Conservation (phyloP, 2,888 invertebrate species). For the Melolontha melolontha region DNA sequence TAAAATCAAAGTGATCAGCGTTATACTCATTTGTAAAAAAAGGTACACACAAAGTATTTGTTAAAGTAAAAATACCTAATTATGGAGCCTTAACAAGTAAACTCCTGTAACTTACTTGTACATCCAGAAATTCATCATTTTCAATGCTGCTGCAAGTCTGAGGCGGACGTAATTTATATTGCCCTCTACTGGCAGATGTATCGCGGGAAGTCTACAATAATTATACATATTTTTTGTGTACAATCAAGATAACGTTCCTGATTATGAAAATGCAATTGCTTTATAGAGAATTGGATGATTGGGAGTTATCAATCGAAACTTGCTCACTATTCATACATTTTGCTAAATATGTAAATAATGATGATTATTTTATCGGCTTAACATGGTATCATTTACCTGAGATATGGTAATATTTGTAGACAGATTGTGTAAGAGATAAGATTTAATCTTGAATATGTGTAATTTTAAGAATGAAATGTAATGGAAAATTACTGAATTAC, state of each 20-base stretch:
- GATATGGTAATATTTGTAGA: background rate
- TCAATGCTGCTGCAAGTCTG: slow-evolving; percentile 54
- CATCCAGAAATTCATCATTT: slow-evolving; percentile 54
- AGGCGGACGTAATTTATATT: slow-evolving; percentile 52
- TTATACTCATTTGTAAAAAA: no score
- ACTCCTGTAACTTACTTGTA: slow-evolving; percentile 44
- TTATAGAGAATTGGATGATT: background rate
- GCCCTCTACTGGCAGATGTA: slow-evolving; percentile 48
- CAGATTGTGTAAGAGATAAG: slow-evolving; percentile 2
- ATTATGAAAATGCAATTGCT: no score
- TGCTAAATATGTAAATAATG: background rate
- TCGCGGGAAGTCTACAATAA: slow-evolving; percentile 51
- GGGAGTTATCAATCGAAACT: no score
- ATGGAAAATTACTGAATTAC: slow-evolving; percentile 27
- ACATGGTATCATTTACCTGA: background rate
- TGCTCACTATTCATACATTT: no score
- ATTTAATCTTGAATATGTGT: background rate
- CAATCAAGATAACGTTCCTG: background rate
- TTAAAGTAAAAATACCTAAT: no score
- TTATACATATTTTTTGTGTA: slow-evolving; percentile 27
- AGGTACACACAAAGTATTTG: no score
- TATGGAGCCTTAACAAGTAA: background rate
- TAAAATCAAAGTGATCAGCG: no score
- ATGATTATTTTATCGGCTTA: background rate
- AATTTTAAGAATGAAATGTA: slow-evolving; percentile 19